Percentiles rank a stretch among this genome's conserved stretches.
These are phyloP conservation scores for Anguilla anguilla DNA, from an alignment of 2,797 vertebrate species.

Conservation along the genomic window DNA sequence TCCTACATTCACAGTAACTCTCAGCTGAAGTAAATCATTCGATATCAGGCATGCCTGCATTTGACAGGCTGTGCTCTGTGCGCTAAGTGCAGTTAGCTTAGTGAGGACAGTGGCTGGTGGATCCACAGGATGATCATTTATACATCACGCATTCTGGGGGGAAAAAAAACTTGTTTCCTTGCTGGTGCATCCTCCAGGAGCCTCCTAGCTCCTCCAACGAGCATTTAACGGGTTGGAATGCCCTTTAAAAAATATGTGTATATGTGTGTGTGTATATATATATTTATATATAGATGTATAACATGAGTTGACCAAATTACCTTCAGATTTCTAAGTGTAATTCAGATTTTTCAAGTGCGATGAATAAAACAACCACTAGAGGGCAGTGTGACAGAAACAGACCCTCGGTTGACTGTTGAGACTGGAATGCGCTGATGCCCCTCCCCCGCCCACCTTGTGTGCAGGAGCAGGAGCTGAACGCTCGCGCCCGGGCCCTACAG, in stretches of 20 bases:
- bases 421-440: neutral
- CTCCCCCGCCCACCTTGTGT: conserved; percentile 1
- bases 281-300: neutral
- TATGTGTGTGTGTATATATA: neutral
- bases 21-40: neutral
- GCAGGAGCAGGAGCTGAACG: conserved; percentile 95
- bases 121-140: too few relatives aligned
- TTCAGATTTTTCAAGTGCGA: neutral
- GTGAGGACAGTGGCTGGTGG: neutral
- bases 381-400: conserved; percentile 19
- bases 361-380: conserved; percentile 20
- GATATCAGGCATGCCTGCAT: neutral
- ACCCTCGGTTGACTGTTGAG: neutral
- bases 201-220: too few relatives aligned
- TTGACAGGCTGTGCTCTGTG: neutral
- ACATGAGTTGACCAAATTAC: neutral
- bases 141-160: too few relatives aligned
- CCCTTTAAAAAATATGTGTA: too few relatives aligned
- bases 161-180: too few relatives aligned
- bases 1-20: neutral
- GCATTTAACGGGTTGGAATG: too few relatives aligned
- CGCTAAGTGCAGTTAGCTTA: neutral
- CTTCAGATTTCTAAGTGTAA: neutral
- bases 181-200: too few relatives aligned
- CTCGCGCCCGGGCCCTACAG: conserved; percentile 92